Conservation (phyloP, 1,140 invertebrate genomes). For the Trichoplusia ni region DNA sequence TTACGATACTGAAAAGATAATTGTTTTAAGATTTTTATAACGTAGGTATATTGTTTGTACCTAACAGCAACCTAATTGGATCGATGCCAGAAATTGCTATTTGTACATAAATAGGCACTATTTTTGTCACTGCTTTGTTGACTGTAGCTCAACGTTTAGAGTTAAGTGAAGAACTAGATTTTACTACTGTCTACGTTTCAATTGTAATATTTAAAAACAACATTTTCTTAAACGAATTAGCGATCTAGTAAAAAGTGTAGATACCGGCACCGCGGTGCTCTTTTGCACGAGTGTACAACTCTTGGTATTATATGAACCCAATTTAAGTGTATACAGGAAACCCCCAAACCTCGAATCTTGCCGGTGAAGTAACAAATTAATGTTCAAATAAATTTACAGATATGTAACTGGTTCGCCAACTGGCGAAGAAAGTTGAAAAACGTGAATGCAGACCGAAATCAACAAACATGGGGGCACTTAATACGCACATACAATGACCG, state of each 20-base stretch:
- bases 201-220: too few species aligned
- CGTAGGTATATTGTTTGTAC: constrained; percentile 55
- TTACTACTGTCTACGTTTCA: not conserved
- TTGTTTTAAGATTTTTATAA: constrained; percentile 44
- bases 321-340: too few species aligned
- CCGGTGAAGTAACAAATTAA: too few species aligned
- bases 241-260: too few species aligned
- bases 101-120: constrained; percentile 79
- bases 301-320: too few species aligned
- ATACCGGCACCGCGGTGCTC: too few species aligned
- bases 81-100: constrained; percentile 71
- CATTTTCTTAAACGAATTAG: too few species aligned
- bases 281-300: too few species aligned
- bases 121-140: constrained; percentile 72
- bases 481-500: constrained; percentile 88
- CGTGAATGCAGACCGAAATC: constrained; percentile 83
- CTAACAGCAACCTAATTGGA: constrained; percentile 75
- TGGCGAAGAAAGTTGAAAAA: constrained; percentile 88
- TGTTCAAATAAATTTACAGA: constrained; percentile 82
- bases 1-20: constrained; percentile 18
- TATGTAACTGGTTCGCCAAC: constrained; percentile 90
- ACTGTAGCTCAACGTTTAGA: constrained; percentile 34
- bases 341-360: too few species aligned
- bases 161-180: constrained; percentile 21
- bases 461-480: constrained; percentile 86